These are phyloP conservation scores for Ondatra zibethicus DNA, from an alignment of 2,113 vertebrate species.

Conservation along the genomic window DNA sequence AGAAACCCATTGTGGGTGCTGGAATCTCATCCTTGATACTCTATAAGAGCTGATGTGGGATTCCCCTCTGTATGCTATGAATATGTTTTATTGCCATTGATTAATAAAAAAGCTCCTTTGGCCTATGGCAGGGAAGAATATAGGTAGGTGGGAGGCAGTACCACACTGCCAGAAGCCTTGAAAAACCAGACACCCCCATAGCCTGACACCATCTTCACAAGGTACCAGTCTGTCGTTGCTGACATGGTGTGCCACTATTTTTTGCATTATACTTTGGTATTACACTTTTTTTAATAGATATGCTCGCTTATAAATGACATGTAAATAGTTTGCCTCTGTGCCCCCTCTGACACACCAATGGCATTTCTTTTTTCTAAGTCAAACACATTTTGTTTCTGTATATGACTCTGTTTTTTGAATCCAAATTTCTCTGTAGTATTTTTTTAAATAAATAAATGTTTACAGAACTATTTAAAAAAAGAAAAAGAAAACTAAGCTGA, in stretches of 20 bases:
- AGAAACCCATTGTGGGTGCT: background rate
- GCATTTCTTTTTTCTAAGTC: conserved; percentile 78
- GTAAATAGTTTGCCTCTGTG: conserved; percentile 83
- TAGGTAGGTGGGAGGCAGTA: background rate
- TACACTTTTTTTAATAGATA: conserved; percentile 86
- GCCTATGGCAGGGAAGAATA: no score
- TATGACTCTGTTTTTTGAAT: conserved; percentile 82
- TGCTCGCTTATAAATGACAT: conserved; percentile 83
- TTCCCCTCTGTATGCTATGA: no score
- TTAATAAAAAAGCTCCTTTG: no score
- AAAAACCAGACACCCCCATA: background rate
- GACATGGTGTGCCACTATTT: conserved; percentile 86
- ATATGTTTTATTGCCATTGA: no score
- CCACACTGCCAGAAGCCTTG: conserved; percentile 82
- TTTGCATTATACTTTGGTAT: conserved; percentile 87
- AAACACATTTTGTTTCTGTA: conserved; percentile 86
- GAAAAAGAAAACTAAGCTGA: no score
- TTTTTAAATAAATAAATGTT: conserved; percentile 90
- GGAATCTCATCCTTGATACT: background rate
- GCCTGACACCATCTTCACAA: conserved; percentile 69
- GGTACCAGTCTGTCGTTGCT: conserved; percentile 80
- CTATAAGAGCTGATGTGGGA: background rate
- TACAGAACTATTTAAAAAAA: no score
- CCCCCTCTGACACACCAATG: conserved; percentile 78
- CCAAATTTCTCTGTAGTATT: conserved; percentile 85